A percentile compares a stretch with the other conserved stretches of the same genome.
Evolutionary conservation across 2,888 invertebrate species (phyloP).

Genomic region (Leucania comma): DNA sequence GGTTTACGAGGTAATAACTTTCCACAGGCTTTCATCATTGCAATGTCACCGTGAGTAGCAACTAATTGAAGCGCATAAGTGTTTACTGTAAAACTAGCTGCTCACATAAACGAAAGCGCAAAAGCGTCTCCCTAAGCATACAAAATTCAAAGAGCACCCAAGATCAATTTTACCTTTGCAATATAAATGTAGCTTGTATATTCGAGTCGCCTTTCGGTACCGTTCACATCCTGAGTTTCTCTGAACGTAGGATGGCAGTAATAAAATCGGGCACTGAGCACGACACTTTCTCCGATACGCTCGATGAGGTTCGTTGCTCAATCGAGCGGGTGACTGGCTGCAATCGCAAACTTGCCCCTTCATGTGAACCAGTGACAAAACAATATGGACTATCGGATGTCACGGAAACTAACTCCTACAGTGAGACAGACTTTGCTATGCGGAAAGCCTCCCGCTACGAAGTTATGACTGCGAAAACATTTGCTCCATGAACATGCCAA

Average conservation of each 20-base stretch:
- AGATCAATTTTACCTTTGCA: conserved; percentile 45
- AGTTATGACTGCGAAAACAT: conserved; percentile 18
- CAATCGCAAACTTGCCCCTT: conserved; percentile 58
- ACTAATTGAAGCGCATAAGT: conserved; percentile 18
- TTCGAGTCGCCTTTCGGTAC: conserved; percentile 60
- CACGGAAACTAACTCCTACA: neutral
- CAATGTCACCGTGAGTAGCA: neutral
- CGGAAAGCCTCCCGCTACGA: conserved; percentile 8
- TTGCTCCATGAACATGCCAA: conserved; percentile 2
- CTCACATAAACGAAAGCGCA: conserved; percentile 29
- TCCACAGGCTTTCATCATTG: neutral
- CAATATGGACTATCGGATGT: conserved; percentile 37
- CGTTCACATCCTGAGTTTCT: conserved; percentile 71
- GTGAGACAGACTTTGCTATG: conserved; percentile 4
- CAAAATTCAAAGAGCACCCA: conserved; percentile 36
- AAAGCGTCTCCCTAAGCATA: conserved; percentile 29
- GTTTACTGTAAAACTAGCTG: conserved; percentile 8
- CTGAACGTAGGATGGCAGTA: conserved; percentile 60
- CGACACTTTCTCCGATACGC: conserved; percentile 67
- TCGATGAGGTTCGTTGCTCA: conserved; percentile 60
- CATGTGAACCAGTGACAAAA: conserved; percentile 46
- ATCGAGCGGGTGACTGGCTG: conserved; percentile 60
- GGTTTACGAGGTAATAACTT: conserved; percentile 13
- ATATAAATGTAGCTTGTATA: conserved; percentile 58
- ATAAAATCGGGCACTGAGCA: conserved; percentile 65